A percentile compares a stretch with the other conserved stretches of the same genome.
phyloP scores from a whole-genome alignment of 2,888 invertebrate genomes.

The Nineta flava region DNA sequence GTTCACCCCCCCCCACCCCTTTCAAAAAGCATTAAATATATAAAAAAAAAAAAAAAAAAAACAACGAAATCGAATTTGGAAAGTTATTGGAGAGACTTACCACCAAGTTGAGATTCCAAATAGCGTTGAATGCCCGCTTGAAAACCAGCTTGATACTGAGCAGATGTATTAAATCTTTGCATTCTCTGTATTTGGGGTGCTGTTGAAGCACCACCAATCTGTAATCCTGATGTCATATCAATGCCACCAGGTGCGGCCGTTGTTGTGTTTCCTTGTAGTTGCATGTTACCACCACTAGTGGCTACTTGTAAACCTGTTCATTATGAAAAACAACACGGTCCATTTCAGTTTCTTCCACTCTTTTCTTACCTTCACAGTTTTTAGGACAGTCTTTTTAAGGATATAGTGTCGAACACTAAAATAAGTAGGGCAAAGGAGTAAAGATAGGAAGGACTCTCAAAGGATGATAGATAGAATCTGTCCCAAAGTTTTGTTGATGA shows the following conservation, averaged over 20 bases:
- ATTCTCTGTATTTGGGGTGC: neutral
- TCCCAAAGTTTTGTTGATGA: too few relatives aligned
- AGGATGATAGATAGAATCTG: too few relatives aligned
- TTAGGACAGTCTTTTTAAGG: too few relatives aligned
- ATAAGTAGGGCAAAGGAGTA: too few relatives aligned
- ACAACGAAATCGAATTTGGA: neutral
- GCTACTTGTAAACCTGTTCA: conserved; percentile 26
- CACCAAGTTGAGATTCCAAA: conserved; percentile 22
- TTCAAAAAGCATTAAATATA: too few relatives aligned
- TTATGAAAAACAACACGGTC: neutral
- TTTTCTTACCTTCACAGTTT: neutral
- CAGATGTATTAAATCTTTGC: conserved; percentile 17
- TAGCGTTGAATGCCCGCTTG: conserved; percentile 24
- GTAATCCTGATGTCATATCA: neutral
- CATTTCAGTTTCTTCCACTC: neutral
- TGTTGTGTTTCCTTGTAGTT: conserved; percentile 10
- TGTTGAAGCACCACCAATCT: neutral
- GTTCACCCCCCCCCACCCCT: too few relatives aligned
- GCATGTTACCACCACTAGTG: conserved; percentile 16
- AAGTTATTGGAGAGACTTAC: neutral
- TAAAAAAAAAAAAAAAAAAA: neutral
- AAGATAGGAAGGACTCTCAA: too few relatives aligned
- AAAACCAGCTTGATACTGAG: conserved; percentile 20
- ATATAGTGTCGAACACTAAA: too few relatives aligned
- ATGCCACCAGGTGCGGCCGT: neutral